Evolutionary conservation across 2,888 invertebrate species (phyloP), one percentile per base, ranked within the genome.

Genomic region (Ectobius pallidus): DNA sequence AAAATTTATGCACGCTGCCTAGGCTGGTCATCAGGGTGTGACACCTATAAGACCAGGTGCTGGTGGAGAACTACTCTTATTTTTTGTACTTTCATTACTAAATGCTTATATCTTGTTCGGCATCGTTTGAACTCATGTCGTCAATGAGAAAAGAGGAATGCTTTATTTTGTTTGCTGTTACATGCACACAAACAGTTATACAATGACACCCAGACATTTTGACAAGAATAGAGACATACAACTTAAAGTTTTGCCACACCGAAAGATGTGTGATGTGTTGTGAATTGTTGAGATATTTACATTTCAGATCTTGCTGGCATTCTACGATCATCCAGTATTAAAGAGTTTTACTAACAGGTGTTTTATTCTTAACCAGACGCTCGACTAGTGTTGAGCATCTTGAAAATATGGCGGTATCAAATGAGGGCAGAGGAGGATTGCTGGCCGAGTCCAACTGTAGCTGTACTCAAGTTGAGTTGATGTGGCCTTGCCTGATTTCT

Each of bases 311-410:
- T 39, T 39, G 65, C 65, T 25, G 65, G 27, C 16, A 18, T 2
- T 27, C 16, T n/a, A 39, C 18, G 6, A 39, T 25, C 65, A 62
- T 18, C 20, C 39, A 9, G 30, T 62, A 65, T 65, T 25, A 30
- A 39, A 67, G 14, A 52, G 22, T 25, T 58, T 58, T 65, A 44
- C 70, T 70, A 61, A 61, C 44, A 62, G 42, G 25, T 58, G 32
- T 71, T 63, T 71, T 71, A 63, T 71, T 65, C 34, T 71, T 63
- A 70, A 70, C 44, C 62, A 70, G 70, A 70, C 44, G 44, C 63
- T 70, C 46, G 49, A 63, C 63, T 70, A 42, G 27, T 62, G 46
- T 70, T 70, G 61, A 70, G 42, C 52, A 46, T 44, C 63, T 32
- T 32, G 52, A 32, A 65, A 71, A 63, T n/a, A 32, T 11, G 65